Percentiles rank a stretch among this genome's conserved stretches.
Evolutionary conservation across 2,113 vertebrate genomes (phyloP).

Genomic region (Planiliza haematocheilus): DNA sequence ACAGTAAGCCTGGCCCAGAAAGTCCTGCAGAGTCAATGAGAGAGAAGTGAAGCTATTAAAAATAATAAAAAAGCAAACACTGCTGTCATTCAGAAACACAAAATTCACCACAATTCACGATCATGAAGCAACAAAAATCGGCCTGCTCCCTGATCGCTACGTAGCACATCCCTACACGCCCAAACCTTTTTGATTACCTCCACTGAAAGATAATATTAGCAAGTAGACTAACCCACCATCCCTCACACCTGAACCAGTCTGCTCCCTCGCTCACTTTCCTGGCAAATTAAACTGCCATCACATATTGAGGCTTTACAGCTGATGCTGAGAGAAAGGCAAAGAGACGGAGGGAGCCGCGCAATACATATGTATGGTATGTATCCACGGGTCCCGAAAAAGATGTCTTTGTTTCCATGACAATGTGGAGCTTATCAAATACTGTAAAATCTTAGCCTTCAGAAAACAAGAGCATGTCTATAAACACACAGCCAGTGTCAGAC

Average conservation of each 20-base stretch:
- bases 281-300: slow-evolving; percentile 47
- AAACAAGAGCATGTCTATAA: neutral
- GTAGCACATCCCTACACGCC: neutral
- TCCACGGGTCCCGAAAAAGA: no score
- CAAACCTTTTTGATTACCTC: slow-evolving; percentile 33
- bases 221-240: slow-evolving; percentile 39
- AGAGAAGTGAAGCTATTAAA: neutral
- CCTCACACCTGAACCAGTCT: slow-evolving; percentile 42
- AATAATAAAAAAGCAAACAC: neutral
- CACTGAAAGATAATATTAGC: slow-evolving; percentile 35
- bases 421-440: no score
- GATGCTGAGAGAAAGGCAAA: slow-evolving; percentile 13
- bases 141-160: neutral
- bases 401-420: no score
- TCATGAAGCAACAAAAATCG: neutral
- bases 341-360: neutral
- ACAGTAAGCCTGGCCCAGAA: slow-evolving; percentile 94
- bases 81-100: neutral
- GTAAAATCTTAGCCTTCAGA: no score
- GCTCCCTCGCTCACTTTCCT: slow-evolving; percentile 26
- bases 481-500: neutral
- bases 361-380: neutral
- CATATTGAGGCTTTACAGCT: slow-evolving; percentile 38
- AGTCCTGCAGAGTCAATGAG: slow-evolving; percentile 86
- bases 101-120: neutral